Base-by-base conservation (phyloP, 2,888 invertebrate species). In the Steinernema carpocapsae region DNA sequence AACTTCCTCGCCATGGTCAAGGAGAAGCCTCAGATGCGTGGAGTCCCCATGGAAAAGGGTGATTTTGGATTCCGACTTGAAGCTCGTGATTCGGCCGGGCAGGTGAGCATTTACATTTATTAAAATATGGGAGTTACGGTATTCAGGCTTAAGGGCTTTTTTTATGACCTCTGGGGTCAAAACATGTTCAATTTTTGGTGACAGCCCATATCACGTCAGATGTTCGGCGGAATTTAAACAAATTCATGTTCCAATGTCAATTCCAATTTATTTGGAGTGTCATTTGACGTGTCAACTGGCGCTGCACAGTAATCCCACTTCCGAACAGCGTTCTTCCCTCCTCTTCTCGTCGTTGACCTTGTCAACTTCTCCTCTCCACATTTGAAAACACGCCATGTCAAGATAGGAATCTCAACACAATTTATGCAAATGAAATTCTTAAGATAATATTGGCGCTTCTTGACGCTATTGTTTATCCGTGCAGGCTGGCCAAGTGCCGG, bases 41-140 rank as follows among this genome's bases (percentile, higher is more conserved):
- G 84, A 48, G 78, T 85, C 4, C 80, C 84, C 17, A 75, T 85
- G 78, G 76, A 79, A 70, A 73, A 73, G 37, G 85, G 85, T 72
- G 80, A 80, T 29, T 86, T 76, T 75, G 77, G 77, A 71, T 84
- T 84, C 78, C 79, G 85, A 19, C 78, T 85, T 48, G 83, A 85
- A 73, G 85, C 83, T 24, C 74, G 85, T 22, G 85, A 85, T 48
- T 46, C 43, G 14, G 43, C 64, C 46, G 74, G 80, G 56, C 76
- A 79, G 74, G 80, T 80, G 48, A 64, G 76, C 17, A 19, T 4
- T 48, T 48, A n/a, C n/a, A n/a, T n/a, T n/a, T n/a, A n/a, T n/a
- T n/a, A n/a, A n/a, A n/a, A n/a, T n/a, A n/a, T n/a, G n/a, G n/a
- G n/a, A n/a, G n/a, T n/a, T n/a, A n/a, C n/a, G n/a, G n/a, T n/a